Percentiles rank a stretch among this genome's conserved stretches.
phyloP scores from a whole-genome alignment of 2,888 invertebrate genomes.

The Cephus rjabovi region DNA sequence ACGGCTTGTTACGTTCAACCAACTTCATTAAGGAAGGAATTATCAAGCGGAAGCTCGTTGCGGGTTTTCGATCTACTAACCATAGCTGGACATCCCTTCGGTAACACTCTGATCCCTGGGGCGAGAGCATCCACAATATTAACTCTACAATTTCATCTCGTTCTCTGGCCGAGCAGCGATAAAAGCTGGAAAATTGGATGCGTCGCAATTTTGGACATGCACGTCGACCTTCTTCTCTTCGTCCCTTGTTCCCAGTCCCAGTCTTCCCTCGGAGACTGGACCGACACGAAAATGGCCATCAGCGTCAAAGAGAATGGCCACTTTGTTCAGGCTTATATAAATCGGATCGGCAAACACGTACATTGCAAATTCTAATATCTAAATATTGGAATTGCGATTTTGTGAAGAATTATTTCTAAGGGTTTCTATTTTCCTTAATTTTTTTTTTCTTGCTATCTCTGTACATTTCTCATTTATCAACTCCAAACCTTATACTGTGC shows the following conservation, averaged over 20 bases:
- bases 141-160: slow-evolving; percentile 12
- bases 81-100: background rate
- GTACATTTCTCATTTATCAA: background rate
- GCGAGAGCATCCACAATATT: background rate
- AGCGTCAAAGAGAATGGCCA: background rate
- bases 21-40: background rate
- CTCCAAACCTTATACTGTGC: background rate
- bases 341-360: background rate
- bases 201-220: slow-evolving; percentile 26
- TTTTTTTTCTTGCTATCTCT: background rate
- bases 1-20: slow-evolving; percentile 1
- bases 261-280: background rate
- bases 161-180: slow-evolving; percentile 28
- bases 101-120: background rate
- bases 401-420: background rate
- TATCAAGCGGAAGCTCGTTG: background rate
- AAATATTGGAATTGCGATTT: background rate
- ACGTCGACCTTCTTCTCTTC: slow-evolving; percentile 28
- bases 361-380: background rate
- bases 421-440: background rate
- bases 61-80: background rate
- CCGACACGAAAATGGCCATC: background rate
- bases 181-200: slow-evolving; percentile 51
- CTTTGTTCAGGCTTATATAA: background rate
- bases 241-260: background rate